Conservation (phyloP, 2,888 invertebrate genomes). For the Fragum whitleyi region DNA sequence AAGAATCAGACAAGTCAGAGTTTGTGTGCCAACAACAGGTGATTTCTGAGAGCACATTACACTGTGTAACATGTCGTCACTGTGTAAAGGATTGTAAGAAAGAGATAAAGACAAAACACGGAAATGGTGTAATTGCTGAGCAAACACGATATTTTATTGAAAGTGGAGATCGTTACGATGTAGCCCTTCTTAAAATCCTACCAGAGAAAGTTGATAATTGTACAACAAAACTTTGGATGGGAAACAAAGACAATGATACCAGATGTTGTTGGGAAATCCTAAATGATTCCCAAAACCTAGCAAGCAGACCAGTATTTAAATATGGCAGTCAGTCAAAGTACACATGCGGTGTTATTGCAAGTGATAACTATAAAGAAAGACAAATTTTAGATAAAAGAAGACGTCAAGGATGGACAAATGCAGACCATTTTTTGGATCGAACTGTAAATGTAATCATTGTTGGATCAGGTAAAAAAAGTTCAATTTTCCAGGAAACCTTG, state of each 20-base stretch:
- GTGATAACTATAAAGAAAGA: neutral
- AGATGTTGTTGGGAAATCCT: neutral
- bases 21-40: neutral
- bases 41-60: neutral
- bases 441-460: slow-evolving; percentile 11
- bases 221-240: neutral
- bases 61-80: slow-evolving; percentile 11
- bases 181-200: neutral
- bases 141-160: slow-evolving; percentile 6
- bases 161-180: neutral
- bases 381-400: neutral
- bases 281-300: neutral
- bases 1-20: neutral
- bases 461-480: slow-evolving; percentile 20
- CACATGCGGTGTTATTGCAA: neutral
- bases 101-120: neutral
- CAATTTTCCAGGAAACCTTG: too few species aligned
- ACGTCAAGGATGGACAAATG: neutral
- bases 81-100: slow-evolving; percentile 1
- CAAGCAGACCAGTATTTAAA: slow-evolving; percentile 2
- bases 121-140: neutral
- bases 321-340: neutral
- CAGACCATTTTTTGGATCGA: neutral
- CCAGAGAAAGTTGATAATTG: neutral
- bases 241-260: neutral